Evolutionary conservation across 92 coral and sea anemone species (phyloP).

Genomic region (Meandrina meandrites): DNA sequence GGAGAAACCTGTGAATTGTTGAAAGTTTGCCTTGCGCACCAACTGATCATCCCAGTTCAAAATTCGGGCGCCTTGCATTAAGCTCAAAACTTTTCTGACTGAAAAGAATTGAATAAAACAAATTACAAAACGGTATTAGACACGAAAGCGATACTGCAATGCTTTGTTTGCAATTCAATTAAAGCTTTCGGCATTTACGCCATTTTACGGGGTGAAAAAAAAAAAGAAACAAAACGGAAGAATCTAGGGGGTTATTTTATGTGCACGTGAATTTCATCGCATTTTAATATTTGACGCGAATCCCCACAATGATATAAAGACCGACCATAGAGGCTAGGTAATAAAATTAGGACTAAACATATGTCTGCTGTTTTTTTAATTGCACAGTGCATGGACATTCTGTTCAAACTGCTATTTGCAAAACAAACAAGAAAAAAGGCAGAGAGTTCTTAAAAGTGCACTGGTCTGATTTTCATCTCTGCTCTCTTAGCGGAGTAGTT

Average conservation of each 20-base stretch:
- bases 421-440: neutral
- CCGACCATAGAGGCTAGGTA: neutral
- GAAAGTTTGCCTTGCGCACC: neutral
- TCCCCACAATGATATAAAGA: neutral
- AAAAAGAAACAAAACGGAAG: too few relatives aligned
- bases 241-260: too few relatives aligned
- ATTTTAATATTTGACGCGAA: neutral
- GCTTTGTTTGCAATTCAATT: too few relatives aligned
- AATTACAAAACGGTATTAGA: neutral
- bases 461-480: conserved; percentile 14
- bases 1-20: neutral
- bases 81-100: neutral
- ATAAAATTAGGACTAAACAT: too few relatives aligned
- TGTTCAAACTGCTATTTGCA: neutral
- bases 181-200: too few relatives aligned
- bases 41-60: neutral
- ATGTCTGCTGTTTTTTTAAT: neutral
- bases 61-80: neutral
- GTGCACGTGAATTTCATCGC: too few relatives aligned
- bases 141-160: too few relatives aligned
- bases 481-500: neutral
- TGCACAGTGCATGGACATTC: neutral
- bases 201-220: too few relatives aligned
- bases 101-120: neutral
- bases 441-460: neutral